Evolutionary conservation across 2,888 invertebrate genomes (phyloP).

Genomic region (Eustalomyia histrio): DNA sequence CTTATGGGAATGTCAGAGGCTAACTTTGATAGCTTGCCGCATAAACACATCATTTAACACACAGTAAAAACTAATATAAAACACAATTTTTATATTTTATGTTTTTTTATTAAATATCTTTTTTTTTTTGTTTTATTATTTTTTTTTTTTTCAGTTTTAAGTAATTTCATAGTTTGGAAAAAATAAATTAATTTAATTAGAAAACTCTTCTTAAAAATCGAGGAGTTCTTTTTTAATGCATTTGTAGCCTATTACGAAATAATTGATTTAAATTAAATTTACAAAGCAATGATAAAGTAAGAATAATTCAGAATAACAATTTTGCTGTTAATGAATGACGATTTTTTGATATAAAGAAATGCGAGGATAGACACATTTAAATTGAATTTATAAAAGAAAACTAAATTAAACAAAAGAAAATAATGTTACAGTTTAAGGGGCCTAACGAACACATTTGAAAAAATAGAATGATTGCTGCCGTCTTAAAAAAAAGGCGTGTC

Average conservation of each 20-base stretch:
- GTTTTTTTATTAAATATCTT: constrained; percentile 4
- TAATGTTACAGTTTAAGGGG: not conserved
- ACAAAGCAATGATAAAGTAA: constrained; percentile 41
- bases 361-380: constrained; percentile 42
- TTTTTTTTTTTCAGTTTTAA: constrained; percentile 40
- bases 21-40: no score
- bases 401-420: no score
- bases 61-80: not conserved
- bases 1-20: no score
- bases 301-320: constrained; percentile 20
- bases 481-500: constrained; percentile 62
- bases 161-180: constrained; percentile 53
- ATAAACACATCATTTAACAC: no score
- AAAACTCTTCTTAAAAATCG: constrained; percentile 78
- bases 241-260: constrained; percentile 67
- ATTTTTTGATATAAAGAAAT: constrained; percentile 46
- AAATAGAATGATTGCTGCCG: constrained; percentile 50
- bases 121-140: constrained; percentile 34
- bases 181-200: constrained; percentile 70
- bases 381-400: not conserved
- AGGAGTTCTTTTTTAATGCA: constrained; percentile 69
- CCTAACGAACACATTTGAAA: constrained; percentile 12
- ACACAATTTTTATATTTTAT: constrained; percentile 16
- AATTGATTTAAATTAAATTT: constrained; percentile 52
- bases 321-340: constrained; percentile 27